Conservation (phyloP, 2,797 vertebrate species). For the Liasis olivaceus region DNA sequence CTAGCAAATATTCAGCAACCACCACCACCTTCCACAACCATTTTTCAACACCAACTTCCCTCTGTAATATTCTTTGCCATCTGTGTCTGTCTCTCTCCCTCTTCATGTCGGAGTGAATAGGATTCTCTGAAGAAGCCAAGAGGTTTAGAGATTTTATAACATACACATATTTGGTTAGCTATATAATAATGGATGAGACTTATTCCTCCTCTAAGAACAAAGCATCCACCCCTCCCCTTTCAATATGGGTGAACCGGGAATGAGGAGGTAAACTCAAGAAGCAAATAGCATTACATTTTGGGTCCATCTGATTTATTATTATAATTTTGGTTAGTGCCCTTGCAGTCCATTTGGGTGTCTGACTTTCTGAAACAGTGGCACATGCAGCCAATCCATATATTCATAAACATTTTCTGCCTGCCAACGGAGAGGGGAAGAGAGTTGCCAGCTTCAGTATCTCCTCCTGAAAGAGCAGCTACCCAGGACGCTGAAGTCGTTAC, state of each 20-base stretch:
- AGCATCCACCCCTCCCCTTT: neutral
- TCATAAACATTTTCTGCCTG: neutral
- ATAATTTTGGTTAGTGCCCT: neutral
- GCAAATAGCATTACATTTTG: neutral
- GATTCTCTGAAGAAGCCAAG: neutral
- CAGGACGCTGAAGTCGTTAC: constrained; percentile 25
- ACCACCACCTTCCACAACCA: neutral
- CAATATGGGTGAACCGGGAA: neutral
- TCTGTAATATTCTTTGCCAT: no score
- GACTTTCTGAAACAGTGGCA: neutral
- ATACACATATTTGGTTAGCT: neutral
- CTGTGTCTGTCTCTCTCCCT: neutral
- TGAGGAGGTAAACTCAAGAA: neutral
- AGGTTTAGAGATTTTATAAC: neutral
- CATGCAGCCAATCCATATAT: neutral
- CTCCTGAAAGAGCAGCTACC: neutral
- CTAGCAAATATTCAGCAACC: neutral
- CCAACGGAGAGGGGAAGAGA: neutral
- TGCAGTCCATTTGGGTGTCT: neutral
- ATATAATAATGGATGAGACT: neutral
- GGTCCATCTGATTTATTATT: neutral
- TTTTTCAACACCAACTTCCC: neutral
- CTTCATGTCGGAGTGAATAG: no score
- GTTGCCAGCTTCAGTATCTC: neutral
- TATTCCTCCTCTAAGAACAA: neutral